Percentiles rank a stretch among this genome's conserved stretches.
Evolutionary conservation across 2,113 vertebrate species (phyloP).

Genomic region (Tragelaphus scriptus): DNA sequence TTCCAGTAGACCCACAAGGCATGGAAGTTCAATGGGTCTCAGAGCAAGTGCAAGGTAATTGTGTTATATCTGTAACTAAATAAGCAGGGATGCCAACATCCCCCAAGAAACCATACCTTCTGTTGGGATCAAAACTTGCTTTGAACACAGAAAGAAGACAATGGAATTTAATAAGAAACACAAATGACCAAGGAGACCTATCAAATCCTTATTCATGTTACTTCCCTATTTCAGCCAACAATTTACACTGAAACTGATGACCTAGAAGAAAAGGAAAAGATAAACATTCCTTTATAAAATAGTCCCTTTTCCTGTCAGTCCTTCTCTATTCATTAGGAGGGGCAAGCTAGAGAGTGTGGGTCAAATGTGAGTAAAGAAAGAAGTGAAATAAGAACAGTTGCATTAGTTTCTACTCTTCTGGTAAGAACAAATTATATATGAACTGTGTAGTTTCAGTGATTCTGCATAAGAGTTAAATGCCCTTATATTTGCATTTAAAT

Average conservation of each 20-base stretch:
- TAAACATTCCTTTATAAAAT: not conserved
- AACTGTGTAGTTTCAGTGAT: not conserved
- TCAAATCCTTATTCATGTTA: not conserved
- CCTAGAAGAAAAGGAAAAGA: not conserved
- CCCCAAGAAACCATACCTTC: not conserved
- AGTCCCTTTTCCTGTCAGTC: not conserved
- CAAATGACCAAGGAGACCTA: not conserved
- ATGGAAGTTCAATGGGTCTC: not conserved
- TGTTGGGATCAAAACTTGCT: not conserved
- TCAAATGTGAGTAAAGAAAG: not conserved
- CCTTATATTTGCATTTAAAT: not conserved
- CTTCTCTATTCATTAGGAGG: not conserved
- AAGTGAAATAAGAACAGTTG: not conserved
- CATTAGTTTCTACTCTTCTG: not conserved
- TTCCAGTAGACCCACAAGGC: not conserved
- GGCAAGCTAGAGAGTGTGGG: not conserved
- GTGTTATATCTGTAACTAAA: not conserved
- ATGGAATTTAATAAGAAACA: not conserved
- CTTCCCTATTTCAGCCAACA: not conserved
- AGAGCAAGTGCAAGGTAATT: not conserved
- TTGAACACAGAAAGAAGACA: not conserved
- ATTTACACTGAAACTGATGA: not conserved
- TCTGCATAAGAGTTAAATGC: not conserved
- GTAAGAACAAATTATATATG: not conserved
- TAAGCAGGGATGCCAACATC: not conserved